These are phyloP conservation scores for Chaetogeoica ovagalla DNA, from an alignment of 2,888 invertebrate species.

Conservation along the genomic window DNA sequence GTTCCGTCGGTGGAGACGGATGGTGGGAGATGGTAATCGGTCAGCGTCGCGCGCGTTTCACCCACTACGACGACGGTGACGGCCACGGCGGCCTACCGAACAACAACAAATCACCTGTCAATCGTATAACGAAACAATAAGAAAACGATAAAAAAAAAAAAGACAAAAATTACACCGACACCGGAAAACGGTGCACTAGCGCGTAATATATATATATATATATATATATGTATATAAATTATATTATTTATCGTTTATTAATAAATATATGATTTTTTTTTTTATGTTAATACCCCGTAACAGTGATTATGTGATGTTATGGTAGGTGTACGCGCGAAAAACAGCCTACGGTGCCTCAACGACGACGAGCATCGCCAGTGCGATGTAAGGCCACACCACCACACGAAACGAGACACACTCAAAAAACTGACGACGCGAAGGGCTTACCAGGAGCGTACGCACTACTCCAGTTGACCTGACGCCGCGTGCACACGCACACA, in stretches of 20 bases:
- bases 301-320: neutral
- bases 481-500: slow-evolving; percentile 48
- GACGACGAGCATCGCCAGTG: slow-evolving; percentile 35
- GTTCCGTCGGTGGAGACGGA: too few relatives aligned
- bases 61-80: neutral
- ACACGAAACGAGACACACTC: slow-evolving; percentile 42
- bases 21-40: too few relatives aligned
- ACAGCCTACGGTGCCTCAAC: too few relatives aligned
- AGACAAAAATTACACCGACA: too few relatives aligned
- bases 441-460: slow-evolving; percentile 46
- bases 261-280: too few relatives aligned
- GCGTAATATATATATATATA: too few relatives aligned
- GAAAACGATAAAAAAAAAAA: neutral
- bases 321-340: too few relatives aligned
- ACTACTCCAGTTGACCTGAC: slow-evolving; percentile 52
- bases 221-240: too few relatives aligned
- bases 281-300: too few relatives aligned
- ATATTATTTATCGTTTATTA: too few relatives aligned
- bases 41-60: neutral
- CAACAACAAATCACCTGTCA: slow-evolving; percentile 13
- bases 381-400: slow-evolving; percentile 34
- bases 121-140: slow-evolving; percentile 5
- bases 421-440: slow-evolving; percentile 46
- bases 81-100: neutral
- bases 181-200: too few relatives aligned